Percentiles rank a stretch among this genome's conserved stretches.
phyloP scores from a whole-genome alignment of 2,888 invertebrate genomes.

The Trichopoda pennipes region DNA sequence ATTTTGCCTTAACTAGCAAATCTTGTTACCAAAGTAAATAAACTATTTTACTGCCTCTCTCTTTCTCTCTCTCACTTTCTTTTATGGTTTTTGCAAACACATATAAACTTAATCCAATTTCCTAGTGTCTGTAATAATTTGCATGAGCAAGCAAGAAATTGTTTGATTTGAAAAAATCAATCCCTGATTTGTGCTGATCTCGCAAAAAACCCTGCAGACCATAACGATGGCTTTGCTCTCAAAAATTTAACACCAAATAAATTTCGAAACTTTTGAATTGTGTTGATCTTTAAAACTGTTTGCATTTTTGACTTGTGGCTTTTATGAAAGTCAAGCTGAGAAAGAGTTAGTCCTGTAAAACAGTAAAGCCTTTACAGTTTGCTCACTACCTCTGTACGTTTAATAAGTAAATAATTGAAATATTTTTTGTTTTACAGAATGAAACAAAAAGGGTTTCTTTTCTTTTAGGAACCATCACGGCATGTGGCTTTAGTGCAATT shows the following conservation, averaged over 20 bases:
- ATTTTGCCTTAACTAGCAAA: constrained; percentile 30
- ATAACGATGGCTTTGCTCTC: background rate
- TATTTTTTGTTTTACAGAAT: constrained; percentile 22
- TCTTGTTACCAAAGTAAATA: constrained; percentile 55
- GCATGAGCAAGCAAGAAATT: constrained; percentile 40
- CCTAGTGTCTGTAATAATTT: background rate
- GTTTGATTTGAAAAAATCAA: constrained; percentile 58
- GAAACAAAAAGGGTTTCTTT: constrained; percentile 17
- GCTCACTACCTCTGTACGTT: background rate
- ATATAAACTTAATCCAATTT: constrained; percentile 59
- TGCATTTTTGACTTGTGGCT: constrained; percentile 67
- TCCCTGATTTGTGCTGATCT: constrained; percentile 54
- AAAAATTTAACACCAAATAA: constrained; percentile 36
- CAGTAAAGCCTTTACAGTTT: constrained; percentile 17
- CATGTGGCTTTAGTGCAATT: constrained; percentile 35
- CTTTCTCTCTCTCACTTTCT: background rate
- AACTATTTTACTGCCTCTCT: background rate
- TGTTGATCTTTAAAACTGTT: constrained; percentile 44
- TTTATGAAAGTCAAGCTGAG: constrained; percentile 66
- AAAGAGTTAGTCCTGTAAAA: constrained; percentile 58
- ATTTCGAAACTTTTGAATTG: constrained; percentile 14
- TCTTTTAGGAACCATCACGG: constrained; percentile 17
- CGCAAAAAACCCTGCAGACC: background rate
- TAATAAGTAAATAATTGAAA: constrained; percentile 62
- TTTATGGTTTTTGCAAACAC: background rate